phyloP scores from a whole-genome alignment of 2,113 vertebrate species.

The Podiceps cristatus region DNA sequence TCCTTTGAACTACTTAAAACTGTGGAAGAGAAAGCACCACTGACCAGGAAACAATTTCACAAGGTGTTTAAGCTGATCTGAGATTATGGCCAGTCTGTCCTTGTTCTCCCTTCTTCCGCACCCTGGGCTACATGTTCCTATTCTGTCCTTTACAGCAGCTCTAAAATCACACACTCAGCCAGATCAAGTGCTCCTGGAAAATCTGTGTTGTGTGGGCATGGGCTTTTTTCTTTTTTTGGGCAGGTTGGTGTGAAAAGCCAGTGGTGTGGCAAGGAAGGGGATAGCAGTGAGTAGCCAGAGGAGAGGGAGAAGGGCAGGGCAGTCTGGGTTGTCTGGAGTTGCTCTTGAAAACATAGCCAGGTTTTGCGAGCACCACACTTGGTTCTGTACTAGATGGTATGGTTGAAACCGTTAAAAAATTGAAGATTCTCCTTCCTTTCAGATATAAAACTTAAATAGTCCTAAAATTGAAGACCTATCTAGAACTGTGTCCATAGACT shows the following conservation, averaged over 20 bases:
- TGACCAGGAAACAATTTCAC: neutral
- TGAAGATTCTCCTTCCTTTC: neutral
- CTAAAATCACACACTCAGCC: accelerated
- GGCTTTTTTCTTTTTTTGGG: neutral
- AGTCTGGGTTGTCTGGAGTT: neutral
- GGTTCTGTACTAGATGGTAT: neutral
- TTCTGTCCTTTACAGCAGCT: neutral
- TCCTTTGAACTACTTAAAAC: neutral
- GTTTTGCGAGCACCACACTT: neutral
- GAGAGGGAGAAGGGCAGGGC: neutral
- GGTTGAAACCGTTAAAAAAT: neutral
- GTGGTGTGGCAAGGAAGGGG: accelerated
- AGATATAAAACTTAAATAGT: neutral
- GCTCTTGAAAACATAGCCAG: neutral
- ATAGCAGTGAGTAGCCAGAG: neutral
- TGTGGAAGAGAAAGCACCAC: neutral
- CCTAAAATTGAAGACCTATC: neutral
- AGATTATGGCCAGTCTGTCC: neutral
- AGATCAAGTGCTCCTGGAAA: neutral
- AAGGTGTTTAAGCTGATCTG: neutral
- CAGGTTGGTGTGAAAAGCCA: neutral
- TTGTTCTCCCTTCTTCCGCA: neutral
- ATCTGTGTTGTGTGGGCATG: neutral
- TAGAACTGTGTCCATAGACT: neutral
- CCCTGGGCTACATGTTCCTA: accelerated